Evolutionary conservation across 2,888 invertebrate species (phyloP).

Genomic region (Belgica antarctica): DNA sequence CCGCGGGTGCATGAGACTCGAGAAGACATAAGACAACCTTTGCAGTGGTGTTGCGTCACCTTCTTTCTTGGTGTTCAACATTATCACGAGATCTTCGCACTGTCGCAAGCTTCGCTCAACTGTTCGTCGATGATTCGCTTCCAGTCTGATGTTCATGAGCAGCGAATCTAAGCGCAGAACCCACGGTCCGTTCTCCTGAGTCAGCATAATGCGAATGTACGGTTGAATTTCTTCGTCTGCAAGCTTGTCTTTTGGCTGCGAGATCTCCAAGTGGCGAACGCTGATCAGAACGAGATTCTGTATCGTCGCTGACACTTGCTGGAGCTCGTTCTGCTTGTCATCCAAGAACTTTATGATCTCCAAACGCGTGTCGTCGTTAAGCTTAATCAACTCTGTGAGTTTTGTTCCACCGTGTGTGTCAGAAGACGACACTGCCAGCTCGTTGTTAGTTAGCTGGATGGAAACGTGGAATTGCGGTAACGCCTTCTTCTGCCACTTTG

Average conservation of each 20-base stretch:
- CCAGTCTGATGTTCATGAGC: constrained; percentile 71
- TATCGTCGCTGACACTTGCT: constrained; percentile 65
- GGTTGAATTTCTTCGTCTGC: constrained; percentile 79
- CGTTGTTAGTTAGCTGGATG: constrained; percentile 57
- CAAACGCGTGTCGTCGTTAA: constrained; percentile 85
- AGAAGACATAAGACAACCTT: constrained; percentile 66
- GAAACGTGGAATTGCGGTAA: constrained; percentile 79
- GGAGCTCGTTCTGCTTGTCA: constrained; percentile 56
- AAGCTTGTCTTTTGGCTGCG: constrained; percentile 76
- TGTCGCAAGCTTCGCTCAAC: constrained; percentile 87
- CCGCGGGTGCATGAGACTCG: constrained; percentile 67
- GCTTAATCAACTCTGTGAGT: constrained; percentile 65
- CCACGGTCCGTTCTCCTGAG: constrained; percentile 71
- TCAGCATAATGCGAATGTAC: constrained; percentile 65
- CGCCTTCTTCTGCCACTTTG: constrained; percentile 79
- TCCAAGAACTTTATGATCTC: constrained; percentile 73
- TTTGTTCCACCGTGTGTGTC: constrained; percentile 57
- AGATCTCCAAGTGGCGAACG: constrained; percentile 65
- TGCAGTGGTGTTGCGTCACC: constrained; percentile 46
- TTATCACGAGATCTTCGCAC: constrained; percentile 73
- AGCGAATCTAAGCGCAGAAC: constrained; percentile 72
- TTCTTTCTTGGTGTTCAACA: constrained; percentile 51
- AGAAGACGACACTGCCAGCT: constrained; percentile 56
- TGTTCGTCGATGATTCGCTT: constrained; percentile 73
- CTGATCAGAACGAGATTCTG: constrained; percentile 77